A percentile compares a stretch with the other conserved stretches of the same genome.
Evolutionary conservation across 2,797 vertebrate species (phyloP).

Genomic region (Sandelia bainsii): DNA sequence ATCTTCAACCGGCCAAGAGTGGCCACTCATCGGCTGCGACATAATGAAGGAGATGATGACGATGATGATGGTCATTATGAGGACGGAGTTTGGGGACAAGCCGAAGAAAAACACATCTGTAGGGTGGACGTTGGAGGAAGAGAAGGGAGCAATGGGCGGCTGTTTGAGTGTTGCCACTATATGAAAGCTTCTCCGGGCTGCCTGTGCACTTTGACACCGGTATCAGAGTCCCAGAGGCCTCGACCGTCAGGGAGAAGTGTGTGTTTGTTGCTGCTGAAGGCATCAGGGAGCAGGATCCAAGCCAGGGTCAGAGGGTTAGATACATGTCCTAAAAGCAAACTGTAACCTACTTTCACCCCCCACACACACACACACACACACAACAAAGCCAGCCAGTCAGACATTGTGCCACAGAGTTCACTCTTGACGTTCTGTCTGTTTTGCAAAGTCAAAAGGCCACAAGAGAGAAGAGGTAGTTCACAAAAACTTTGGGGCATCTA

Average conservation of each 20-base stretch:
- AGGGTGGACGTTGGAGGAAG: constrained; percentile 24
- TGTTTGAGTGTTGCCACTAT: constrained; percentile 75
- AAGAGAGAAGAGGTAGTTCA: constrained; percentile 58
- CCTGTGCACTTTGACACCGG: constrained; percentile 81
- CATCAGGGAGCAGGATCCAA: constrained; percentile 72
- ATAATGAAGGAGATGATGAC: constrained; percentile 9
- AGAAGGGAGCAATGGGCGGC: constrained; percentile 28
- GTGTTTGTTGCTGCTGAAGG: constrained; percentile 66
- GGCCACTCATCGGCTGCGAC: constrained; percentile 46
- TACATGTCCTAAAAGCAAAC: constrained; percentile 84
- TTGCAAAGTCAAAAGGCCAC: constrained; percentile 77
- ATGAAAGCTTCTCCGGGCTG: constrained; percentile 81
- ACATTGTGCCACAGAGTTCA: constrained; percentile 40
- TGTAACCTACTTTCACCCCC: constrained; percentile 80
- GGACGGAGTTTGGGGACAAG: constrained; percentile 50
- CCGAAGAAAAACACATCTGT: constrained; percentile 41
- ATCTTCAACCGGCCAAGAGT: constrained; percentile 31
- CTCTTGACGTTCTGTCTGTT: constrained; percentile 39
- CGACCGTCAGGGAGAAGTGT: constrained; percentile 48
- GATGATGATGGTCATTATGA: not conserved
- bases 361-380: constrained; percentile 28
- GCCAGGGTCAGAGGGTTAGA: constrained; percentile 79
- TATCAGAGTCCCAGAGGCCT: constrained; percentile 69
- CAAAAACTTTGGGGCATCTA: constrained; percentile 63
- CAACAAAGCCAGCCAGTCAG: constrained; percentile 25